Conservation (phyloP, 2,888 invertebrate genomes). For the Carpatolechia fugitivella region DNA sequence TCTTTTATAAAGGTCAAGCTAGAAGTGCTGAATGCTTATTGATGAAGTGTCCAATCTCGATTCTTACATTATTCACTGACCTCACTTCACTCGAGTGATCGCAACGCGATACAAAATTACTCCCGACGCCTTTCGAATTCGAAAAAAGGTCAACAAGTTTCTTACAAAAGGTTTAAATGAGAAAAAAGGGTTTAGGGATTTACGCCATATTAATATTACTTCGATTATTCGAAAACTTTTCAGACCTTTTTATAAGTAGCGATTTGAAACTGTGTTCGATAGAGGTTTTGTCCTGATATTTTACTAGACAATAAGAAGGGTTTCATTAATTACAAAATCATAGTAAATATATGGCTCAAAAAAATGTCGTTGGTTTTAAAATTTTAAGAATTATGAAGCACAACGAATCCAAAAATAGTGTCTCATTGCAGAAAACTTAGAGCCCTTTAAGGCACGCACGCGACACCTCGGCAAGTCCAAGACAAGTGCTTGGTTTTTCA, state of each 20-base stretch:
- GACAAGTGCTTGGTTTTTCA: slow-evolving; percentile 23
- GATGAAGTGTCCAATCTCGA: background rate
- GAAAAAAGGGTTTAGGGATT: slow-evolving; percentile 2
- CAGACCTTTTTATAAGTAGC: background rate
- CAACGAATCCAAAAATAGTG: no score
- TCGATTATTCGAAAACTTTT: background rate
- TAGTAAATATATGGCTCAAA: no score
- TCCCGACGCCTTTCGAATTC: slow-evolving; percentile 33
- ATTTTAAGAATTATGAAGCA: no score
- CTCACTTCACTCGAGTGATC: slow-evolving; percentile 28
- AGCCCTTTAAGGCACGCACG: no score
- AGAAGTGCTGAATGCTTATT: background rate
- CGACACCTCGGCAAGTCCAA: no score
- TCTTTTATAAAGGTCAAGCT: no score
- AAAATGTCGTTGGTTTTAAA: no score
- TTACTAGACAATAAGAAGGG: background rate
- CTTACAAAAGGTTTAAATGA: slow-evolving; percentile 34
- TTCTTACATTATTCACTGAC: slow-evolving; percentile 25
- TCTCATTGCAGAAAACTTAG: no score
- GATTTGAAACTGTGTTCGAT: background rate
- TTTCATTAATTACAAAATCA: no score
- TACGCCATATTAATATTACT: background rate
- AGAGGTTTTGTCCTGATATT: background rate
- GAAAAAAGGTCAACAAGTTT: slow-evolving; percentile 43
- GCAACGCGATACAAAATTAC: slow-evolving; percentile 42